Percentiles rank a stretch among this genome's conserved stretches.
These are phyloP conservation scores for Trachelus stipa DNA, from an alignment of 2,888 invertebrate genomes.

Conservation along the genomic window DNA sequence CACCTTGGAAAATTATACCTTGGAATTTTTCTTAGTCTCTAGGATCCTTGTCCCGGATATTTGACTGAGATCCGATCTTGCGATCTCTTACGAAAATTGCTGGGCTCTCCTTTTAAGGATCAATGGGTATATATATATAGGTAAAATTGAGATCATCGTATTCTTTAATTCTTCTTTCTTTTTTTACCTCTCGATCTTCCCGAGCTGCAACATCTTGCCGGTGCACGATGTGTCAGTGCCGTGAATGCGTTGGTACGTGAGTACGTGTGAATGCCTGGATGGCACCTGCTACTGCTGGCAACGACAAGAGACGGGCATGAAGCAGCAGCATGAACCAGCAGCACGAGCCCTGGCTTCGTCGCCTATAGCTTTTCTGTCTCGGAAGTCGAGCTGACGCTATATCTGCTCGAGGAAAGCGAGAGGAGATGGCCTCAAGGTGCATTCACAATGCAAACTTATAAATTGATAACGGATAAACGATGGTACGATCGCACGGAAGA, in stretches of 20 bases:
- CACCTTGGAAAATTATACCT: neutral
- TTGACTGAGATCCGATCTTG: neutral
- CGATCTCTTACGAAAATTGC: neutral
- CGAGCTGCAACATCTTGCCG: neutral
- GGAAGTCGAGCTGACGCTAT: neutral
- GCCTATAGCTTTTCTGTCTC: conserved; percentile 10
- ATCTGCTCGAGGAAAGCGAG: conserved; percentile 32
- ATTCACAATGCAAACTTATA: neutral
- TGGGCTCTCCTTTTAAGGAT: neutral
- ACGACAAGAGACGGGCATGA: conserved; percentile 42
- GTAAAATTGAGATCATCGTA: neutral
- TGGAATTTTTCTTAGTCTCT: neutral
- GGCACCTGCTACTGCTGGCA: conserved; percentile 58
- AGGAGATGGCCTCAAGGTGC: conserved; percentile 27
- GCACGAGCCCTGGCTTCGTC: conserved; percentile 18
- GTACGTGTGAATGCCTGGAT: conserved; percentile 47
- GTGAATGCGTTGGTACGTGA: conserved; percentile 26
- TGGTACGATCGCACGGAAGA: neutral
- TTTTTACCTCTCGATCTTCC: conserved; percentile 1
- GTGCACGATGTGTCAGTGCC: neutral
- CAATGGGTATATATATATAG: neutral
- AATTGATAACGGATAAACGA: neutral
- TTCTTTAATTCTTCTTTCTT: conserved; percentile 14
- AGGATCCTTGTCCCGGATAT: neutral
- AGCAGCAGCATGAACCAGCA: conserved; percentile 31